These are phyloP conservation scores for Diabrotica balteata DNA, from an alignment of 2,888 invertebrate species.

Conservation along the genomic window DNA sequence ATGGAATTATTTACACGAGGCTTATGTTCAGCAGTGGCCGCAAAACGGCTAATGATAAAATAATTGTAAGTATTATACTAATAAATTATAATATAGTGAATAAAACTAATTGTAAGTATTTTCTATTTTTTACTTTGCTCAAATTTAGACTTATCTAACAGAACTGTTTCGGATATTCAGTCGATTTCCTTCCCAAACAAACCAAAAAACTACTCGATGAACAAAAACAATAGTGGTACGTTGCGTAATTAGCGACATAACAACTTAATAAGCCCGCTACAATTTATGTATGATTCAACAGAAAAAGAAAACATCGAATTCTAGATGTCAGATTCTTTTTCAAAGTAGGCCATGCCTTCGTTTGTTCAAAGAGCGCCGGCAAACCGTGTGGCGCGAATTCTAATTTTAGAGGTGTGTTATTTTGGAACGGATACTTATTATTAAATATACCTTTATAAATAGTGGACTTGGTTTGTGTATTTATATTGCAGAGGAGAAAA, in stretches of 20 bases:
- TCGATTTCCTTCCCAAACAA: too few relatives aligned
- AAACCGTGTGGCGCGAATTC: constrained; percentile 43
- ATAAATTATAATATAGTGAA: too few relatives aligned
- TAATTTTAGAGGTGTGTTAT: constrained; percentile 12
- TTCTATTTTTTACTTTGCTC: constrained; percentile 3
- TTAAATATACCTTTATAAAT: too few relatives aligned
- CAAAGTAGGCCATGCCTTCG: constrained; percentile 58
- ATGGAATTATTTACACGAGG: too few relatives aligned
- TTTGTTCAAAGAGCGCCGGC: constrained; percentile 55
- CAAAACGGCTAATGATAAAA: too few relatives aligned
- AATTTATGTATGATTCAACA: constrained; percentile 30
- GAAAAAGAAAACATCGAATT: constrained; percentile 50
- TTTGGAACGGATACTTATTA: constrained; percentile 3
- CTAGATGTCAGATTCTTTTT: constrained; percentile 50
- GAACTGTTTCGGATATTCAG: too few relatives aligned
- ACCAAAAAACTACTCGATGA: neutral
- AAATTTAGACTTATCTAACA: too few relatives aligned
- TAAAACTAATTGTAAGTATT: too few relatives aligned
- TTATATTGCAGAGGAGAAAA: too few relatives aligned
- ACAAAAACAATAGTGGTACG: constrained; percentile 12
- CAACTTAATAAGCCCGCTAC: constrained; percentile 24
- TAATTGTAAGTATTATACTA: too few relatives aligned
- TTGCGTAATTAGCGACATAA: constrained; percentile 22
- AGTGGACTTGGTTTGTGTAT: too few relatives aligned
- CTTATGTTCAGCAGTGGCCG: too few relatives aligned